Percentiles rank a stretch among this genome's conserved stretches.
phyloP scores from a whole-genome alignment of 2,888 invertebrate genomes.

The Drosophila infuscata region DNA sequence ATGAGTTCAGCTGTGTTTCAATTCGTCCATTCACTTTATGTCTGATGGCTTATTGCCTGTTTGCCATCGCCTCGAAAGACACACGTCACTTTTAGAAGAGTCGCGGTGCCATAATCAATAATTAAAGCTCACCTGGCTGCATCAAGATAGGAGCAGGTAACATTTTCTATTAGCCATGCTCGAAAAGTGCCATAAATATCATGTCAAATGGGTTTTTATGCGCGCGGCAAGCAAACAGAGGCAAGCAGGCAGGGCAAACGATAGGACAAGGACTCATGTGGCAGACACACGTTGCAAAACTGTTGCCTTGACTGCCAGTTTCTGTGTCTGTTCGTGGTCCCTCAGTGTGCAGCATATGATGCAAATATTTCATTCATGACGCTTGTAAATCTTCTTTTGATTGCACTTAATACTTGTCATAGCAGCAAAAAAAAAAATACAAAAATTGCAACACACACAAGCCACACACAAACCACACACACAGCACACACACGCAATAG shows the following conservation, averaged over 20 bases:
- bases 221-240: conserved; percentile 25
- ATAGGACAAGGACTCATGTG: conserved; percentile 18
- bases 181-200: conserved; percentile 67
- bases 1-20: conserved; percentile 31
- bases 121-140: conserved; percentile 66
- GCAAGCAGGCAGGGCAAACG: neutral
- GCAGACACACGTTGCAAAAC: conserved; percentile 48
- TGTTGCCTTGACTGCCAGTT: conserved; percentile 27
- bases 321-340: neutral
- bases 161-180: conserved; percentile 51
- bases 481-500: conserved; percentile 30
- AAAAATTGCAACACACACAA: conserved; percentile 44
- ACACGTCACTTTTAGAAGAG: neutral
- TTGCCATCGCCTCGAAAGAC: conserved; percentile 36
- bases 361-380: conserved; percentile 79
- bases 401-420: conserved; percentile 80
- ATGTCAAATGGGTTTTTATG: conserved; percentile 73
- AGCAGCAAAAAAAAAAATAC: conserved; percentile 45
- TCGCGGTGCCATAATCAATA: conserved; percentile 68
- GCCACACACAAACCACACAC: conserved; percentile 22
- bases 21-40: conserved; percentile 42
- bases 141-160: conserved; percentile 61
- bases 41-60: conserved; percentile 52
- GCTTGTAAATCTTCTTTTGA: conserved; percentile 81
- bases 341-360: conserved; percentile 66